Evolutionary conservation across 2,888 invertebrate species (phyloP), one percentile per base, ranked within the genome.

Genomic region (Ennomos quercinarius): DNA sequence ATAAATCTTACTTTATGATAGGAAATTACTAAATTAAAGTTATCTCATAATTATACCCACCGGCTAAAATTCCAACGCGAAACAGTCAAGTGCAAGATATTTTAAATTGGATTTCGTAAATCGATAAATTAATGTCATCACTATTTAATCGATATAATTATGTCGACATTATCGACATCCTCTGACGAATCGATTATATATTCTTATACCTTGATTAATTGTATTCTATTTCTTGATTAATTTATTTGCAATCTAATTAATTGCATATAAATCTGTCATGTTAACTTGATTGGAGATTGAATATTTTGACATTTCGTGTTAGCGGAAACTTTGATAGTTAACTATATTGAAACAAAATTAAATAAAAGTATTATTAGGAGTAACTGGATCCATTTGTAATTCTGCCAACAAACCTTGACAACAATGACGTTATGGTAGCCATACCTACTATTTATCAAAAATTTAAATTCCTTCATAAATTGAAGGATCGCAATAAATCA

Each of bases 71-170:
- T 55, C 42, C 12, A 36, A 17, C 35, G 37, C 41, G 37, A 36
- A 9, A 27, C 17, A 12, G 42, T 42, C 12, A 51, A 51, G 45
- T 17, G 17, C 17, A 17, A 51, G 13, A 48, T 35, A 10, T 43
- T 27, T 56, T 37, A 11, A 51, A 42, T 51, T 13, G 13, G 8
- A 40, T 57, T 57, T 42, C 57, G 12, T 10, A 12, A 8, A 41
- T n/a, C n/a, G 34, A 49, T 45, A 58, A 40, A 44, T 63, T 53
- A 27, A 42, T 57, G 57, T 57, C 57, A 47, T 47, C 57, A 57
- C 47, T 46, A 47, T 37, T 49, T 11, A 42, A 47, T 47, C 42
- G 41, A 34, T 27, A 17, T 17, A 17, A 17, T 39, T 41, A 58
- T 52, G 47, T 47, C 48, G 54, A 57, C 43, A 56, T 42, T 48